phyloP scores from a whole-genome alignment of 2,113 vertebrate genomes.

The Neogale vison region DNA sequence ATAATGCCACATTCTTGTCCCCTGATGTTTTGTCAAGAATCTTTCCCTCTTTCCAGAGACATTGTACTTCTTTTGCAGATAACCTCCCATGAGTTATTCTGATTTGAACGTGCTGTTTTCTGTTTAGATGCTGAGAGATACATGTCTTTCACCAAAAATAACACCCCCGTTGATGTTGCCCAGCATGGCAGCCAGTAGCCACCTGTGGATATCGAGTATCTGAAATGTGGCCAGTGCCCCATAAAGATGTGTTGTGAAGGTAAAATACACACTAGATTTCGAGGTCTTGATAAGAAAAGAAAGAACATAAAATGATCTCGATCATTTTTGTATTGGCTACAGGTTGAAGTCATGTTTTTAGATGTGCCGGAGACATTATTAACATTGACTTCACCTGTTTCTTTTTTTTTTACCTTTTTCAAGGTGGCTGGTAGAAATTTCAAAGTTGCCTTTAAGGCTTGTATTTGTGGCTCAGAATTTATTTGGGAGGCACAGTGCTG shows the following conservation, averaged over 20 bases:
- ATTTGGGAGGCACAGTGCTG: neutral
- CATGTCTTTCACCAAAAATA: neutral
- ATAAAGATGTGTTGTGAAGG: neutral
- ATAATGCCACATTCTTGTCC: neutral
- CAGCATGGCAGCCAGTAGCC: too few species aligned
- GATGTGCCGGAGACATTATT: neutral
- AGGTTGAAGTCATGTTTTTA: neutral
- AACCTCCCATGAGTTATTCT: neutral
- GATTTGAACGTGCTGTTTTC: neutral
- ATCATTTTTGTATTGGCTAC: neutral
- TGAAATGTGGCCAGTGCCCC: neutral
- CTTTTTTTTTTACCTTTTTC: neutral
- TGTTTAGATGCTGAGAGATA: neutral
- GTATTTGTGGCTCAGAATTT: neutral
- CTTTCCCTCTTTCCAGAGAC: neutral
- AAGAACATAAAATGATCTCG: neutral
- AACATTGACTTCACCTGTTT: neutral
- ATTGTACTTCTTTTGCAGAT: neutral
- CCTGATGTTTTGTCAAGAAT: neutral
- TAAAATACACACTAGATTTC: neutral
- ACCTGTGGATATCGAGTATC: neutral
- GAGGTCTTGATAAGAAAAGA: neutral
- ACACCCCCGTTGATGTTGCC: neutral
- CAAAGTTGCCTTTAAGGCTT: neutral
- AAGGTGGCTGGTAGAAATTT: neutral